Conservation (phyloP, 2,113 vertebrate species). For the Prolemur simus region DNA sequence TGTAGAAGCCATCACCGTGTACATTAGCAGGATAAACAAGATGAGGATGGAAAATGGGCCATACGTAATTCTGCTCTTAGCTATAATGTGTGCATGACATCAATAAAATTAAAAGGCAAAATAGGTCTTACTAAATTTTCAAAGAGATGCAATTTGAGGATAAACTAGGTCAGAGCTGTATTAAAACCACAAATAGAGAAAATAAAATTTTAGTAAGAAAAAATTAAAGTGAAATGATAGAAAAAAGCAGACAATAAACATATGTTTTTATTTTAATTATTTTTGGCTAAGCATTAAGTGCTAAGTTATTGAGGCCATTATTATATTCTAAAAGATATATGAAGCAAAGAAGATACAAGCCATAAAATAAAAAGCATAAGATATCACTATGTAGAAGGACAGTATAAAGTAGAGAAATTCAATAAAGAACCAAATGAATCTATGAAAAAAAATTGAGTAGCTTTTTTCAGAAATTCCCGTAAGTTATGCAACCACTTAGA, state of each 20-base stretch:
- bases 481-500: conserved; percentile 50
- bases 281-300: background rate
- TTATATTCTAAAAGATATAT: background rate
- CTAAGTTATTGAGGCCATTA: background rate
- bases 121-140: background rate
- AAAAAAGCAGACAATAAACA: background rate
- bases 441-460: conserved; percentile 32
- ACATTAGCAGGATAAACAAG: background rate
- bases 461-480: conserved; percentile 48
- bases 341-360: conserved; percentile 10
- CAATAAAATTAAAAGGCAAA: conserved; percentile 6
- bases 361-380: background rate
- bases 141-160: background rate
- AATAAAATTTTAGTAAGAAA: background rate
- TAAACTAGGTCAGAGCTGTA: background rate
- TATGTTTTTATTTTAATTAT: conserved; percentile 37
- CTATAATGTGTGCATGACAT: background rate
- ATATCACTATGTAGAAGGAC: rapidly evolving
- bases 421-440: background rate
- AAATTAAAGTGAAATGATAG: conserved; percentile 14
- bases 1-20: background rate
- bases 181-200: conserved; percentile 27
- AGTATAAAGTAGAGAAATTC: background rate
- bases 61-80: background rate
- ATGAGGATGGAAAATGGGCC: background rate